Percentiles rank a stretch among this genome's conserved stretches.
These are phyloP conservation scores for Apodemus sylvaticus DNA, from an alignment of 2,113 vertebrate genomes.

Conservation along the genomic window DNA sequence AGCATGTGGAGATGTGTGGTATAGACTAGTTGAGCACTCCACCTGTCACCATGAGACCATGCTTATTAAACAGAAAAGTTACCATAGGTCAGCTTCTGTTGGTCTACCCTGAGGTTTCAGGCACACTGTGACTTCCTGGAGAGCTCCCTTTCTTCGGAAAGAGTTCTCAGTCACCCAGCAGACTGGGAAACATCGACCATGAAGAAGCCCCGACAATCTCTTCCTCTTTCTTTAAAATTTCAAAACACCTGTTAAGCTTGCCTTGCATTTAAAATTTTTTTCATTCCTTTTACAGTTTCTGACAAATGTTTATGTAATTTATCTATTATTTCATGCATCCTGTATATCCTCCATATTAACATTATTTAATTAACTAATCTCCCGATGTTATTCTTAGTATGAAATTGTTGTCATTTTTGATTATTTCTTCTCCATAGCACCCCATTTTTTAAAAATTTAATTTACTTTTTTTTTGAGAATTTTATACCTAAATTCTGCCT, in stretches of 20 bases:
- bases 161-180: not conserved
- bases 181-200: not conserved
- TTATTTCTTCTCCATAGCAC: not conserved
- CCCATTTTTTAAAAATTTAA: not conserved
- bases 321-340: not conserved
- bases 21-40: not conserved
- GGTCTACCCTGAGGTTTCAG: not conserved
- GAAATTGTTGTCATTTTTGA: not conserved
- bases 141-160: not conserved
- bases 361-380: not conserved
- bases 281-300: not conserved
- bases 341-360: not conserved
- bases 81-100: not conserved
- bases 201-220: not conserved
- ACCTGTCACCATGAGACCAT: not conserved
- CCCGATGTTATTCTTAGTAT: not conserved
- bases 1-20: not conserved
- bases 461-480: not conserved
- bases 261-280: not conserved
- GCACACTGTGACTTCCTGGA: not conserved
- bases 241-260: not conserved
- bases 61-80: not conserved
- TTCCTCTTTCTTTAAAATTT: not conserved
- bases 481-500: not conserved
- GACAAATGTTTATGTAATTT: not conserved